Percentiles rank a stretch among this genome's conserved stretches.
Evolutionary conservation across 2,797 vertebrate genomes (phyloP).

Genomic region (Anguilla marmorata): DNA sequence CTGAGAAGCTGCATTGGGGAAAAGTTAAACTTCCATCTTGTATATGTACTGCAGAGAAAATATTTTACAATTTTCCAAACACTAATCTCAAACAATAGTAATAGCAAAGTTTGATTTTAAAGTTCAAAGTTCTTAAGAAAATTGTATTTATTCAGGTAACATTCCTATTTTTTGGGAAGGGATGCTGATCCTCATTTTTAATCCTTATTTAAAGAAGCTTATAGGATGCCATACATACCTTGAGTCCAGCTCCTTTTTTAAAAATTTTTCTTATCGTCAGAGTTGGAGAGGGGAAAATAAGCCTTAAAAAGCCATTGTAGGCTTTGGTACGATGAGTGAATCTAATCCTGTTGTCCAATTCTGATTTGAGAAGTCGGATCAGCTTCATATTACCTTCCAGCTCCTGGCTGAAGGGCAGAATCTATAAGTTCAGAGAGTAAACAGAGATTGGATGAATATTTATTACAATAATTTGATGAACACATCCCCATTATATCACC

Average conservation of each 20-base stretch:
- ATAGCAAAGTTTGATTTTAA: neutral
- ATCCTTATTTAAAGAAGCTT: constrained; percentile 15
- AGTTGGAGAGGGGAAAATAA: constrained; percentile 15
- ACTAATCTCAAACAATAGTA: no score
- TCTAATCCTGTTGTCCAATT: constrained; percentile 34
- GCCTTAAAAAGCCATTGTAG: constrained; percentile 8
- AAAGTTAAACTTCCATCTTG: neutral
- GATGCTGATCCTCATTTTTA: neutral
- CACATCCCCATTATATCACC: neutral
- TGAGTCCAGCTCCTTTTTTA: constrained; percentile 8
- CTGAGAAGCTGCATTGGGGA: neutral
- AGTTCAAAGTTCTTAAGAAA: neutral
- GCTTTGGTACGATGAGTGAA: constrained; percentile 28
- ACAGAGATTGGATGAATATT: constrained; percentile 30
- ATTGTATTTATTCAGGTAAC: neutral
- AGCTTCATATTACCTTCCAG: constrained; percentile 5
- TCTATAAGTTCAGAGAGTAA: constrained; percentile 19
- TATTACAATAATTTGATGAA: constrained; percentile 26
- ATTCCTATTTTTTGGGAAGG: neutral
- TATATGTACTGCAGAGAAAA: neutral
- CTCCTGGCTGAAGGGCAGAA: constrained; percentile 24
- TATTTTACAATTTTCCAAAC: no score
- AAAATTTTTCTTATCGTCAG: neutral
- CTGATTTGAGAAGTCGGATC: constrained; percentile 22
- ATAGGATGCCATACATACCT: neutral